Evolutionary conservation across 2,113 vertebrate species (phyloP).

Genomic region (Daboia siamensis): DNA sequence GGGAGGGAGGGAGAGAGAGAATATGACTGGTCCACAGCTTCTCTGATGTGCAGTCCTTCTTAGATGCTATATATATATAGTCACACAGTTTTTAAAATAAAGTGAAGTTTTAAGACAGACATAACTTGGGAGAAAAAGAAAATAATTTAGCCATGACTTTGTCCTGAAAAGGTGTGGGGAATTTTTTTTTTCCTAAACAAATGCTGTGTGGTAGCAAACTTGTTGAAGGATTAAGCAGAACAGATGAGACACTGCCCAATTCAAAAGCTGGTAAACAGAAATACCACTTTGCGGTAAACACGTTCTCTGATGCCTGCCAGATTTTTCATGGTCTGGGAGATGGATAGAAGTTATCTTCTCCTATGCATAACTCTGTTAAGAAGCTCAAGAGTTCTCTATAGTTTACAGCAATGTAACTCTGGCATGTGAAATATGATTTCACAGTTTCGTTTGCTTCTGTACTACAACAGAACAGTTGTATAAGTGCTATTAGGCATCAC

Average conservation of each 20-base stretch:
- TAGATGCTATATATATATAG: background rate
- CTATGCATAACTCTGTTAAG: constrained; percentile 9
- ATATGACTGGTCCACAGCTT: background rate
- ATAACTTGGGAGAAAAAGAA: background rate
- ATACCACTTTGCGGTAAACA: background rate
- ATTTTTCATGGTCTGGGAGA: constrained; percentile 22
- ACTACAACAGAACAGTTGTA: constrained; percentile 51
- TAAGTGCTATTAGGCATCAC: constrained; percentile 35
- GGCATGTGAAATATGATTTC: constrained; percentile 55
- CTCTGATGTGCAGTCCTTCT: background rate
- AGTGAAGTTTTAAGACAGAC: background rate
- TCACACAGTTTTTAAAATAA: background rate
- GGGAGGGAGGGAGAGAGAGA: too few species aligned
- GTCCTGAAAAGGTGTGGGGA: background rate
- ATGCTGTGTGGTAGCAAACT: constrained; percentile 4
- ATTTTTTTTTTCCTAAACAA: background rate
- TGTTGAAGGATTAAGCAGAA: background rate
- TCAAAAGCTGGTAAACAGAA: background rate
- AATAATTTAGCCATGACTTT: background rate
- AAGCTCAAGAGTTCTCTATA: background rate
- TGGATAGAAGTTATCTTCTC: constrained; percentile 38
- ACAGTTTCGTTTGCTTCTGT: constrained; percentile 18
- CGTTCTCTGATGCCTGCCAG: background rate
- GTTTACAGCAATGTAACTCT: constrained; percentile 39
- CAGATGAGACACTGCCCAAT: background rate